Conservation (phyloP, 2,888 invertebrate species). For the Drepana falcataria region DNA sequence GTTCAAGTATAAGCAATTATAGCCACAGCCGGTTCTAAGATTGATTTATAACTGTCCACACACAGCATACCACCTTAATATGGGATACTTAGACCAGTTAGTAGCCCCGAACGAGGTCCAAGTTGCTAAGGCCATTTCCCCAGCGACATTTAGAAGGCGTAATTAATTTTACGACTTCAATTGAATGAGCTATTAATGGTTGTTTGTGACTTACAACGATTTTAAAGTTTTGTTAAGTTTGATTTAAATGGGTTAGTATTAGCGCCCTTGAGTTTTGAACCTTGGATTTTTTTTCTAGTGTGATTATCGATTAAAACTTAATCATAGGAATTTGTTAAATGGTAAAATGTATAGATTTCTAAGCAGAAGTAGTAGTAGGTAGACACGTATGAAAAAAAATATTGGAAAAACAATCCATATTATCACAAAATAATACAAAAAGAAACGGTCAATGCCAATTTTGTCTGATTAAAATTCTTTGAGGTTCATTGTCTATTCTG, state of each 20-base stretch:
- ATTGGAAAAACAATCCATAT: no score
- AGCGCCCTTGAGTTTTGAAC: no score
- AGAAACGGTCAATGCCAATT: no score
- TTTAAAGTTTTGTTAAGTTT: neutral
- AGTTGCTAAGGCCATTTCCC: neutral
- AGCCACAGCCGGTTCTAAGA: conserved; percentile 8
- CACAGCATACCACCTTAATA: conserved; percentile 4
- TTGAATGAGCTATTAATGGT: conserved; percentile 7
- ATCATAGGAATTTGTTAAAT: no score
- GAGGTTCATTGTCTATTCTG: no score
- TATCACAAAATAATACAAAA: no score
- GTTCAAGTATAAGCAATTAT: conserved; percentile 7
- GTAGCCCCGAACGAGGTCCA: neutral
- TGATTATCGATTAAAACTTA: no score
- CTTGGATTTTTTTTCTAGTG: no score
- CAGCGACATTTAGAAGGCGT: conserved; percentile 7
- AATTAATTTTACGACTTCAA: conserved; percentile 8
- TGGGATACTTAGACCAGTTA: conserved; percentile 2
- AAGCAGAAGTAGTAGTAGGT: no score
- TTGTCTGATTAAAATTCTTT: no score
- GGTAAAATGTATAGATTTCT: no score
- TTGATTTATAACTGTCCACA: conserved; percentile 9
- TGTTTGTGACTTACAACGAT: neutral
- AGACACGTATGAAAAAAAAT: no score
- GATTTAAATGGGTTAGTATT: neutral